These are phyloP conservation scores for Cinclus mexicanus DNA, from an alignment of 2,113 vertebrate genomes.

Conservation along the genomic window DNA sequence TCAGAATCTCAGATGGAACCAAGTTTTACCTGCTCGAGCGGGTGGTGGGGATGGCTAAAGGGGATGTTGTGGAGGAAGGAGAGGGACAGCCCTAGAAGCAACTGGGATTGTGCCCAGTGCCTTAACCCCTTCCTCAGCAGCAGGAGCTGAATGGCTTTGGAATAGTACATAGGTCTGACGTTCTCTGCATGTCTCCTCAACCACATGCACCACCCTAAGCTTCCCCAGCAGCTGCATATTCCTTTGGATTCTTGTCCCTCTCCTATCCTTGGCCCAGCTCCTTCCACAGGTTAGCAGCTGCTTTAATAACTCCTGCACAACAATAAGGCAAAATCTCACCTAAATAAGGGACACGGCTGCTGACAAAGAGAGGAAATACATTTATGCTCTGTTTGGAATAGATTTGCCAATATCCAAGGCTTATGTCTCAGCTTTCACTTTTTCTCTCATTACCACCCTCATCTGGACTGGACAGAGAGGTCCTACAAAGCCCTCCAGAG, in stretches of 20 bases:
- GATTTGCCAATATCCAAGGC: not conserved
- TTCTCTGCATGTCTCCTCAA: not conserved
- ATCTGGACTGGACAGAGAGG: not conserved
- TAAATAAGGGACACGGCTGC: not conserved
- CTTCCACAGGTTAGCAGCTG: not conserved
- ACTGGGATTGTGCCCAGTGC: no score
- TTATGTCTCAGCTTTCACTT: not conserved
- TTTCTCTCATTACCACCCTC: not conserved
- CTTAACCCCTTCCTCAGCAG: not conserved
- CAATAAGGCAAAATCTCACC: not conserved
- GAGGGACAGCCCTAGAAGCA: not conserved
- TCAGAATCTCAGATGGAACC: not conserved
- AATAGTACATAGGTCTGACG: accelerated
- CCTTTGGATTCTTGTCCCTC: not conserved
- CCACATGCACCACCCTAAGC: not conserved
- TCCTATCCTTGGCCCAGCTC: not conserved
- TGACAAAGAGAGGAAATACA: not conserved
- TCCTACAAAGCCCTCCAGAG: not conserved
- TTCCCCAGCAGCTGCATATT: not conserved
- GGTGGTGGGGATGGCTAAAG: no score
- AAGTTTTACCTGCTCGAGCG: not conserved
- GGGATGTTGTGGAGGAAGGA: not conserved
- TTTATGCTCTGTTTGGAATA: not conserved
- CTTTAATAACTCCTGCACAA: not conserved
- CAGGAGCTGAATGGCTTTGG: not conserved